phyloP scores from a whole-genome alignment of 1,140 invertebrate species.

The Scaptomyza pallida region DNA sequence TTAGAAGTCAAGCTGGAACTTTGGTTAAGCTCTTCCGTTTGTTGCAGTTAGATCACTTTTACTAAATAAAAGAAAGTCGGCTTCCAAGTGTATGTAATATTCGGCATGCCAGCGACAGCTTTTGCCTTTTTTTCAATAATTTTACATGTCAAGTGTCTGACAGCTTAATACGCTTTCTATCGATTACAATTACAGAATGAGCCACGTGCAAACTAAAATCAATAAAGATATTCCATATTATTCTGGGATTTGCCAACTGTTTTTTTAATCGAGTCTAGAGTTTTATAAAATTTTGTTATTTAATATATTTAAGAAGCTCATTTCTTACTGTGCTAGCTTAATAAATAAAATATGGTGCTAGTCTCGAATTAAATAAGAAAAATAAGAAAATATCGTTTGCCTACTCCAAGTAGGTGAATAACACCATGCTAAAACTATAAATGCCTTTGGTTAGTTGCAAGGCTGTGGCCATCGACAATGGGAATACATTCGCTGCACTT shows the following conservation, averaged over 20 bases:
- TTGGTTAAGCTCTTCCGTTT: too few relatives aligned
- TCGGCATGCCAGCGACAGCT: too few relatives aligned
- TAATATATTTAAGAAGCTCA: too few relatives aligned
- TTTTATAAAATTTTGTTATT: too few relatives aligned
- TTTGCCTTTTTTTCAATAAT: too few relatives aligned
- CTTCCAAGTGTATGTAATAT: too few relatives aligned
- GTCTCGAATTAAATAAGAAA: not conserved
- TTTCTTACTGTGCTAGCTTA: not conserved
- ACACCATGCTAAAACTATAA: conserved; percentile 71
- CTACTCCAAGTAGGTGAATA: conserved; percentile 58
- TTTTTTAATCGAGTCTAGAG: not conserved
- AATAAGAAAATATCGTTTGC: too few relatives aligned
- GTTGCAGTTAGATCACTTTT: too few relatives aligned
- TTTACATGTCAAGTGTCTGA: not conserved
- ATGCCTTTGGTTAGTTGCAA: conserved; percentile 62
- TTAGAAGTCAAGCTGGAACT: too few relatives aligned
- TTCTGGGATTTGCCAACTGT: conserved; percentile 1
- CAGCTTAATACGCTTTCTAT: not conserved
- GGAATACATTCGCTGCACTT: conserved; percentile 53
- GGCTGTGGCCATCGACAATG: conserved; percentile 66
- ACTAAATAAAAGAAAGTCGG: too few relatives aligned
- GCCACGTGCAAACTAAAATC: too few relatives aligned
- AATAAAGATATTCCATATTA: not conserved
- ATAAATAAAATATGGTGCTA: not conserved
- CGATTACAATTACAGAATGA: not conserved